A percentile compares a stretch with the other conserved stretches of the same genome.
These are phyloP conservation scores for Drosophila subsilvestris DNA, from an alignment of 2,888 invertebrate genomes.

Conservation along the genomic window DNA sequence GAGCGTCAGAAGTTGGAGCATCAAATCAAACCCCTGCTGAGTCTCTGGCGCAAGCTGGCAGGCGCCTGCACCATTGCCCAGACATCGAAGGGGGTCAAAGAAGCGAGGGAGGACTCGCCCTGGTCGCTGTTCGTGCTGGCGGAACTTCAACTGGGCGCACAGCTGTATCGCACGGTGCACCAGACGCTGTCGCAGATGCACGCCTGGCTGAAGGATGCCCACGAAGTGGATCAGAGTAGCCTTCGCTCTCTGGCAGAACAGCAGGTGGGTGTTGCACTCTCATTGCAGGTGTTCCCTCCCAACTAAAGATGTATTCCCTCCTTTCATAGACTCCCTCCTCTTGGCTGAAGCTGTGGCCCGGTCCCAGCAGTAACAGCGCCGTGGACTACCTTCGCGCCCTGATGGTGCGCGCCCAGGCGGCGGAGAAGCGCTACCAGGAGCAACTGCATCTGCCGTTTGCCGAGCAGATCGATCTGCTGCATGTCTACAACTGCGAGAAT, in stretches of 20 bases:
- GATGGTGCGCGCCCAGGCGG: conserved; percentile 76
- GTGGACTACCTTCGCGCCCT: conserved; percentile 82
- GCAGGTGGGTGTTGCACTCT: conserved; percentile 58
- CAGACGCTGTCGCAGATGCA: conserved; percentile 77
- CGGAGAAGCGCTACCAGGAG: conserved; percentile 78
- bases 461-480: conserved; percentile 76
- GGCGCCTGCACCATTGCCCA: conserved; percentile 81
- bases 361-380: conserved; percentile 74
- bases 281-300: background rate
- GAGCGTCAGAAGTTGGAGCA: conserved; percentile 84
- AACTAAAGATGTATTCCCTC: background rate
- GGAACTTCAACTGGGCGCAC: conserved; percentile 78
- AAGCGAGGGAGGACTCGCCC: conserved; percentile 53
- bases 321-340: conserved; percentile 71
- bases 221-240: conserved; percentile 62
- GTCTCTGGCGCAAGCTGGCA: conserved; percentile 92
- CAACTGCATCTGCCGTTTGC: conserved; percentile 73
- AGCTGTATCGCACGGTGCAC: conserved; percentile 81
- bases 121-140: conserved; percentile 82
- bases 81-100: conserved; percentile 62
- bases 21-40: conserved; percentile 89
- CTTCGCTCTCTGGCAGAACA: conserved; percentile 77
- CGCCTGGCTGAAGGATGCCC: conserved; percentile 70
- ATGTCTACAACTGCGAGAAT: conserved; percentile 82
- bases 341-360: conserved; percentile 83